Percentiles rank a stretch among this genome's conserved stretches.
Conservation (phyloP, 2,113 vertebrate genomes). For the Vulpes ferrilata region DNA sequence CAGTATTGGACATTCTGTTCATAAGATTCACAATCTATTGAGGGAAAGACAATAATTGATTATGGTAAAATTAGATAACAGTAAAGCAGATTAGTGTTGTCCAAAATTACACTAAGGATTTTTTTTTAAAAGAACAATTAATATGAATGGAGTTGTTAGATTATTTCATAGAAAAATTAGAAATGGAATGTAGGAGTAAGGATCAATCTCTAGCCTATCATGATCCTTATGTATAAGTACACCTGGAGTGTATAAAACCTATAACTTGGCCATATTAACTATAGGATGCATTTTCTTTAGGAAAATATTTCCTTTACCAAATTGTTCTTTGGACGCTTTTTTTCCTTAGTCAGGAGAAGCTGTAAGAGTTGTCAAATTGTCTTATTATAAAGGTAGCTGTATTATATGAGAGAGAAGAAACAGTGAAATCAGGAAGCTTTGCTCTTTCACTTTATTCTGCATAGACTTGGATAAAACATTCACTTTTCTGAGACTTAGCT, state of each 20-base stretch:
- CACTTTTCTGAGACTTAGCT: neutral
- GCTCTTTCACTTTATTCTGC: neutral
- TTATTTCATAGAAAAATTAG: constrained; percentile 14
- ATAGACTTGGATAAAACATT: neutral
- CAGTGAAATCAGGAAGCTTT: neutral
- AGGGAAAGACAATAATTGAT: neutral
- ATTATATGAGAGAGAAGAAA: neutral
- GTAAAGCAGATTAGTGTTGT: neutral
- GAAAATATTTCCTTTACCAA: neutral
- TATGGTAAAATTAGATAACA: neutral
- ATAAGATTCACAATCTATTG: neutral
- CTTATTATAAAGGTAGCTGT: neutral
- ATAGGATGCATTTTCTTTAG: neutral
- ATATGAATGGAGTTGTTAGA: neutral
- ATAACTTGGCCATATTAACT: neutral
- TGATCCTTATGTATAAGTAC: neutral
- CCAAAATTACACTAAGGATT: neutral
- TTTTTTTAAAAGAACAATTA: neutral
- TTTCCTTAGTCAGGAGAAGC: neutral
- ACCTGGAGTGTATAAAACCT: neutral
- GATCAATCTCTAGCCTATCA: neutral
- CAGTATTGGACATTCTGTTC: neutral
- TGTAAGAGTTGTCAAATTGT: neutral
- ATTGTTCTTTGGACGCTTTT: neutral
- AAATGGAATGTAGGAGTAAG: neutral